Conservation (phyloP, 2,888 invertebrate species). For the Troides aeacus region DNA sequence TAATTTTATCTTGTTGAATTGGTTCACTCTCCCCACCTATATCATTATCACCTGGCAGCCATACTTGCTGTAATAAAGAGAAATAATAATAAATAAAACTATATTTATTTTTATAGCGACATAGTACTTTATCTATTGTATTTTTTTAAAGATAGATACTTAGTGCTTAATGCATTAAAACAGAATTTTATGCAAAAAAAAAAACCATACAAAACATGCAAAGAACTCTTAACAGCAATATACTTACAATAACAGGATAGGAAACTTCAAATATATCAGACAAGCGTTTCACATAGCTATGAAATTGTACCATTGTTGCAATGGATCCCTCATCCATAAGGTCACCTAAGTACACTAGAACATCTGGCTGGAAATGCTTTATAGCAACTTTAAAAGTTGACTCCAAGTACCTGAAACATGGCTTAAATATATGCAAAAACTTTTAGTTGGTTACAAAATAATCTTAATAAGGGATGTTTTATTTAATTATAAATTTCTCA, state of each 20-base stretch:
- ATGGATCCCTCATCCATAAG: slow-evolving; percentile 96
- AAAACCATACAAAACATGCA: not conserved
- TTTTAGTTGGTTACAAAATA: slow-evolving; percentile 15
- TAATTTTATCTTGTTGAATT: slow-evolving; percentile 83
- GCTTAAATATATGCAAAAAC: slow-evolving; percentile 27
- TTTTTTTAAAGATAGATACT: no score
- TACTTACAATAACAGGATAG: slow-evolving; percentile 54
- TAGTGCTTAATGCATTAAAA: no score
- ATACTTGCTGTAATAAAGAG: slow-evolving; percentile 83
- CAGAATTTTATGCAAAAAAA: no score
- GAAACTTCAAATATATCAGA: slow-evolving; percentile 61
- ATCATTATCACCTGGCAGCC: slow-evolving; percentile 97
- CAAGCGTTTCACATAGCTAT: slow-evolving; percentile 87
- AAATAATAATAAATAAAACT: not conserved
- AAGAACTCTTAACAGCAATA: not conserved
- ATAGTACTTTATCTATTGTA: no score
- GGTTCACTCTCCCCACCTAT: slow-evolving; percentile 95
- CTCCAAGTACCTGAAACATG: slow-evolving; percentile 84
- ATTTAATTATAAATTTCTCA: not conserved
- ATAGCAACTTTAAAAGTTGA: slow-evolving; percentile 88
- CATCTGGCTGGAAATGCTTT: slow-evolving; percentile 87
- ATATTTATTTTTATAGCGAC: not conserved
- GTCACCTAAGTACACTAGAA: slow-evolving; percentile 95
- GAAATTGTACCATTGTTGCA: slow-evolving; percentile 85
- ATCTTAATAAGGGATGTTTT: not conserved